phyloP scores from a whole-genome alignment of 2,888 invertebrate genomes.

The Bembecia ichneumoniformis region DNA sequence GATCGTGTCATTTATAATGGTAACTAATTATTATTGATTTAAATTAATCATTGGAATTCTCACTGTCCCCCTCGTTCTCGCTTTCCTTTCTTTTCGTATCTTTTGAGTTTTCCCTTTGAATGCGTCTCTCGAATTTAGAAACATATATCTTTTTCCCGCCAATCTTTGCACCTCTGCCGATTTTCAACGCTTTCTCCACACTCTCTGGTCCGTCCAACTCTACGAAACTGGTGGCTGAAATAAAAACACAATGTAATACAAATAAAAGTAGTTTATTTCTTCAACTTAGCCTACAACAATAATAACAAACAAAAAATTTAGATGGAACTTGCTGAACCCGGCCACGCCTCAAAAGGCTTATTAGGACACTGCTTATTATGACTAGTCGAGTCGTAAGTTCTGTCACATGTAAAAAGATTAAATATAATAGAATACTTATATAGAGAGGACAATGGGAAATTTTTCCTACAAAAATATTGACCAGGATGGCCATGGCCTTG shows the following conservation, averaged over 20 bases:
- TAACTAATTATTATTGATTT: neutral
- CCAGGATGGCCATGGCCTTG: too few species aligned
- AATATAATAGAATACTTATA: too few species aligned
- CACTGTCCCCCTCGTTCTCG: conserved; percentile 27
- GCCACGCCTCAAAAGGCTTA: too few species aligned
- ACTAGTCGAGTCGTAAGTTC: too few species aligned
- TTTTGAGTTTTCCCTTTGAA: conserved; percentile 14
- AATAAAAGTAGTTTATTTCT: too few species aligned
- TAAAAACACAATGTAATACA: neutral
- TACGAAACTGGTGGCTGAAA: conserved; percentile 47
- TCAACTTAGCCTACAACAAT: neutral
- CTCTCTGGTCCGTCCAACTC: conserved; percentile 50
- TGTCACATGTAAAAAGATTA: too few species aligned
- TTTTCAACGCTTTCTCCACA: conserved; percentile 34
- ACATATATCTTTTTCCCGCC: conserved; percentile 43
- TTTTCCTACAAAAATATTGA: too few species aligned
- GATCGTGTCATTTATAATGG: neutral
- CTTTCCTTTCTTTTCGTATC: conserved; percentile 13
- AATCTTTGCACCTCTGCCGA: conserved; percentile 27
- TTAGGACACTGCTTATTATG: too few species aligned
- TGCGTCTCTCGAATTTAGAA: conserved; percentile 29
- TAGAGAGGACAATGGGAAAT: too few species aligned
- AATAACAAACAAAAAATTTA: too few species aligned
- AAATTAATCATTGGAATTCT: conserved; percentile 18
- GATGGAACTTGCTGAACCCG: too few species aligned